Percentiles rank a stretch among this genome's conserved stretches.
phyloP scores from a whole-genome alignment of 2,113 vertebrate species.

The Miniopterus natalensis region DNA sequence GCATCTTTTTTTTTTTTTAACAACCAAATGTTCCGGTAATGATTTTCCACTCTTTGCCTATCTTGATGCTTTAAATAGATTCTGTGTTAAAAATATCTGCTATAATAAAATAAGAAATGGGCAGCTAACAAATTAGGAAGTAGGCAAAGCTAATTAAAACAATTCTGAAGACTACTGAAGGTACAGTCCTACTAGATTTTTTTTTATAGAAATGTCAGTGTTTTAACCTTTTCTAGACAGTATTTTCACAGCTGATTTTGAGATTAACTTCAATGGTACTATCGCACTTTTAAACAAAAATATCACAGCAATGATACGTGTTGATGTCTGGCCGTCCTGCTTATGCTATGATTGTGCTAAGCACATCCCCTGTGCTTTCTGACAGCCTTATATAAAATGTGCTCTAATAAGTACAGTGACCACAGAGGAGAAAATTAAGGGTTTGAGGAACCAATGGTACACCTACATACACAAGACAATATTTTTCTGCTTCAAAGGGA shows the following conservation, averaged over 20 bases:
- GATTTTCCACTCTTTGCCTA: slow-evolving; percentile 80
- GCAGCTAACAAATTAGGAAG: slow-evolving; percentile 73
- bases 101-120: slow-evolving; percentile 71
- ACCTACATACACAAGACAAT: background rate
- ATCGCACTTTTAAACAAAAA: slow-evolving; percentile 2
- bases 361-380: background rate
- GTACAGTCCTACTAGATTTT: background rate
- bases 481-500: background rate
- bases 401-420: background rate
- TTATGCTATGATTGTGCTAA: background rate
- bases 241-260: slow-evolving; percentile 36
- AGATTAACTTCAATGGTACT: background rate
- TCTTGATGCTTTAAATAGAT: slow-evolving; percentile 76
- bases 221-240: slow-evolving; percentile 58
- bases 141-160: slow-evolving; percentile 65
- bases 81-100: slow-evolving; percentile 76
- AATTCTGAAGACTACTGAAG: slow-evolving; percentile 48
- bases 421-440: background rate
- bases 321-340: background rate
- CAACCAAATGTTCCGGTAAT: slow-evolving; percentile 74
- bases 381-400: background rate
- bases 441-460: background rate
- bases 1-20: slow-evolving; percentile 45
- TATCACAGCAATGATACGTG: background rate
- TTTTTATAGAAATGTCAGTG: background rate